Percentiles rank a stretch among this genome's conserved stretches.
Evolutionary conservation across 2,797 vertebrate species (phyloP).

Genomic region (Aselliscus stoliczkanus): DNA sequence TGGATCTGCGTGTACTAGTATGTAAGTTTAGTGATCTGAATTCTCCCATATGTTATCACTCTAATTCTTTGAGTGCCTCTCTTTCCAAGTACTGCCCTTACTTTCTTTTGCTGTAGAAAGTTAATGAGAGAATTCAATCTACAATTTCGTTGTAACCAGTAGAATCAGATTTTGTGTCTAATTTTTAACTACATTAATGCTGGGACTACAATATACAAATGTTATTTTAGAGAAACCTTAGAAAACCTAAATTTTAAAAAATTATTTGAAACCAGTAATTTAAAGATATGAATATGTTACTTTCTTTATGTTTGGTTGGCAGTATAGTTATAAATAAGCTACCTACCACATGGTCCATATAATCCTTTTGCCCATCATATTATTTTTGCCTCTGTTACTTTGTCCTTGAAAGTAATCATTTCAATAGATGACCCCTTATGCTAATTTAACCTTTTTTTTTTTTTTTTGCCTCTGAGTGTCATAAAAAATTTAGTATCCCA

Average conservation of each 20-base stretch:
- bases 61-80: not conserved
- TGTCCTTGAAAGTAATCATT: not conserved
- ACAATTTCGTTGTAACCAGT: not conserved
- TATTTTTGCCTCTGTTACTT: not conserved
- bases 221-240: not conserved
- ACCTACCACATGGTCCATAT: not conserved
- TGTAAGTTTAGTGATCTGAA: not conserved
- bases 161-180: not conserved
- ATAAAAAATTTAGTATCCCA: not conserved
- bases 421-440: not conserved
- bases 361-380: not conserved
- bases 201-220: not conserved
- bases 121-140: not conserved
- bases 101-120: not conserved
- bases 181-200: not conserved
- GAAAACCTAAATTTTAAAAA: not conserved
- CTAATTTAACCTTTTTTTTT: not conserved
- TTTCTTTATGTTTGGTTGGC: not conserved
- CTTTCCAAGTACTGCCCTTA: not conserved
- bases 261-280: not conserved
- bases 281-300: not conserved
- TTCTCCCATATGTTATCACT: not conserved
- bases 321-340: not conserved
- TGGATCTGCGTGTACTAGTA: not conserved
- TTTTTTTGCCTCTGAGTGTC: not conserved